Conservation (phyloP, 2,888 invertebrate genomes). For the Adelognathus sp. region DNA sequence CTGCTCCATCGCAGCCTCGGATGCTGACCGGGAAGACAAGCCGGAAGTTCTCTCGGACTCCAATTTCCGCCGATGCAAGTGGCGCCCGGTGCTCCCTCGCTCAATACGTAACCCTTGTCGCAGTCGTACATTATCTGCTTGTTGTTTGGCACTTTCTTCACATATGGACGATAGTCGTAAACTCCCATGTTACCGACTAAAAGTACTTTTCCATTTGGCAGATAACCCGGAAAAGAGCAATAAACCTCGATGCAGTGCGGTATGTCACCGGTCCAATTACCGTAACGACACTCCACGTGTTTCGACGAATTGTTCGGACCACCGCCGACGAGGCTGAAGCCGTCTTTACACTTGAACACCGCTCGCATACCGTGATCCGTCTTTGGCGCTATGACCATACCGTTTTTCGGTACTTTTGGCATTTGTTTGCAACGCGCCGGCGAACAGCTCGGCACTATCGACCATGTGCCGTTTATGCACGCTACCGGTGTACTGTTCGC, state of each 20-base stretch:
- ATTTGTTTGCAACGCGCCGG: slow-evolving; percentile 92
- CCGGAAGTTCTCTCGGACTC: slow-evolving; percentile 94
- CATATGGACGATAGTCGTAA: slow-evolving; percentile 97
- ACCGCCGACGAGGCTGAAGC: slow-evolving; percentile 88
- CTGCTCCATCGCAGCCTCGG: slow-evolving; percentile 93
- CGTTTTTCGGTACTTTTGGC: slow-evolving; percentile 93
- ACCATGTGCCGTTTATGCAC: slow-evolving; percentile 98
- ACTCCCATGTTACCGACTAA: slow-evolving; percentile 97
- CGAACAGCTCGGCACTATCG: slow-evolving; percentile 92
- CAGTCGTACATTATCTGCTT: slow-evolving; percentile 98
- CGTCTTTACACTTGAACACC: slow-evolving; percentile 95
- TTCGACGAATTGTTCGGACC: slow-evolving; percentile 86
- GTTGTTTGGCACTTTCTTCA: slow-evolving; percentile 94
- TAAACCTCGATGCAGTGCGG: slow-evolving; percentile 93
- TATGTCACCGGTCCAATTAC: slow-evolving; percentile 95
- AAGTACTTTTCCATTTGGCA: slow-evolving; percentile 94
- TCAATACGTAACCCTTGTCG: slow-evolving; percentile 93
- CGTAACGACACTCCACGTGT: slow-evolving; percentile 94
- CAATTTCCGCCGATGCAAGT: slow-evolving; percentile 97
- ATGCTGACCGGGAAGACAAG: slow-evolving; percentile 93
- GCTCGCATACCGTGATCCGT: slow-evolving; percentile 99
- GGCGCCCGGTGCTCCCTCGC: slow-evolving; percentile 94
- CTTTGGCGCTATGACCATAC: slow-evolving; percentile 98
- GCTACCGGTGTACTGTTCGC: slow-evolving; percentile 89
- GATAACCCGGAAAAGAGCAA: slow-evolving; percentile 95